Evolutionary conservation across 2,113 vertebrate species (phyloP), one percentile per base, ranked within the genome.

Genomic region (Perca flavescens): DNA sequence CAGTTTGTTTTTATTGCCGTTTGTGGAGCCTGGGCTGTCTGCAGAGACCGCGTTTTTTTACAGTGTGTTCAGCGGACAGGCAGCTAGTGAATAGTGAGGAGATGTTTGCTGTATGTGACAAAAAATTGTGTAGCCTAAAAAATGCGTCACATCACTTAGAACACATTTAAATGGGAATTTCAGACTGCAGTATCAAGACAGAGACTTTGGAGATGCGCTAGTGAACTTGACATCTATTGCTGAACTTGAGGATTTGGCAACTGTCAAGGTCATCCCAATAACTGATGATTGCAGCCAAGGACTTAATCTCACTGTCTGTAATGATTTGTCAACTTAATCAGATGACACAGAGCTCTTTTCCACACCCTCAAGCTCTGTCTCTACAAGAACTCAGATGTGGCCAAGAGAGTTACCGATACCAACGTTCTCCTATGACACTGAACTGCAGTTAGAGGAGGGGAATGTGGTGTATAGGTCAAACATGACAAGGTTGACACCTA

Each of bases 161-260:
- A 2, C 25, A 25, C 25, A 1, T 25, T 25, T 25, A 25, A 25
- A 25, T n/a, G n/a, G n/a, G n/a, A 75, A 76, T 50, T 3, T 70
- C 0, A 75, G 65, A 71, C 77, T 76, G 36, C 65, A 85, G 40
- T 76, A 65, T 65, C 65, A 76, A 60, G 72, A 80, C 63, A 74
- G 10, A 25, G 25, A 84, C 69, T 83, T 79, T 49, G 66, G 60
- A 21, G 75, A 67, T 73, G 62, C 46, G 53, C 15, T 74, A 11
- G 54, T 74, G 25, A 79, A 85, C 61, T 62, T 85, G 54, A 80
- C 71, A 80, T 85, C 58, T 53, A 57, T 70, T 46, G 25, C 12
- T 0, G 64, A 75, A 75, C 64, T 65, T 63, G 77, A 70, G 0
- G 17, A 85, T 76, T 75, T 80, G 9, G 49, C 56, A 50, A 34